Evolutionary conservation across 2,113 vertebrate genomes (phyloP).

Genomic region (Poeciliopsis prolifica): DNA sequence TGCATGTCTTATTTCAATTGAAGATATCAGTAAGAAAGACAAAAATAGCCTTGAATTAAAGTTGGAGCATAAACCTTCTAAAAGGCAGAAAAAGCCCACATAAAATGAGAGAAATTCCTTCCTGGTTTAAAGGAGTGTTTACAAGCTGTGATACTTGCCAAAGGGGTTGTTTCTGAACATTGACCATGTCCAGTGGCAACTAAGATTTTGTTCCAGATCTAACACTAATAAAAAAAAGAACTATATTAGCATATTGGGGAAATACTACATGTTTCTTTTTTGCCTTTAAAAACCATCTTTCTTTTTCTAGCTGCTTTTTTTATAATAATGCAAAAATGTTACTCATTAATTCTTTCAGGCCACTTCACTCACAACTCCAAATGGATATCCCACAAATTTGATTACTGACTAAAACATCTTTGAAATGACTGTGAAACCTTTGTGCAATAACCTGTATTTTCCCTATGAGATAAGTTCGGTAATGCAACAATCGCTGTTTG

Average conservation of each 20-base stretch:
- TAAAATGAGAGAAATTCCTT: neutral
- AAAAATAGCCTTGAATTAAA: neutral
- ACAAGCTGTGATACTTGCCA: neutral
- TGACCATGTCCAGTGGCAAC: neutral
- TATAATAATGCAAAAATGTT: neutral
- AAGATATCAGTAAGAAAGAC: neutral
- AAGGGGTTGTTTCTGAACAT: neutral
- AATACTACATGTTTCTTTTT: neutral
- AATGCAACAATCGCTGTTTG: constrained; percentile 16
- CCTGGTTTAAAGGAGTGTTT: neutral
- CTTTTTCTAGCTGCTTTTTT: neutral
- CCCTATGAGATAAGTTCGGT: constrained; percentile 24
- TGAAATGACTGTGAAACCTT: constrained; percentile 14
- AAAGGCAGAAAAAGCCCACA: neutral
- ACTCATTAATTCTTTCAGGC: neutral
- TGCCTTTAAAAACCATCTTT: neutral
- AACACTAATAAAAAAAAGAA: neutral
- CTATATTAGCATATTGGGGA: neutral
- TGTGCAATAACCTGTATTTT: constrained; percentile 22
- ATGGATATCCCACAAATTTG: neutral
- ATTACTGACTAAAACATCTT: neutral
- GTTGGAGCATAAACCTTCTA: neutral
- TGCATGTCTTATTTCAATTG: neutral
- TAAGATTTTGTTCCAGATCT: neutral
- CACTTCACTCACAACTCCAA: neutral